These are phyloP conservation scores for Eristalis tenax DNA, from an alignment of 2,888 invertebrate species.

Conservation along the genomic window DNA sequence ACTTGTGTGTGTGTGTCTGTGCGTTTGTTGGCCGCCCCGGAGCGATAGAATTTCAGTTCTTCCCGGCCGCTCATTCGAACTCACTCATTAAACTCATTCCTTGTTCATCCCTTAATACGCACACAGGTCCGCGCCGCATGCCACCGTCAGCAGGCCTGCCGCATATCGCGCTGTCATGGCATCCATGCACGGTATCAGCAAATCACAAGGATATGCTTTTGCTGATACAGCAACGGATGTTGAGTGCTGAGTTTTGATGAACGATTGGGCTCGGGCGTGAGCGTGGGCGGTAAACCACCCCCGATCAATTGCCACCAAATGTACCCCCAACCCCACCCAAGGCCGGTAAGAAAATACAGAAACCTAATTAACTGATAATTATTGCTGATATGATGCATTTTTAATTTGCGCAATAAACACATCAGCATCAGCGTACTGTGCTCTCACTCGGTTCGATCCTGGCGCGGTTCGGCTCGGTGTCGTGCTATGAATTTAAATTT, in stretches of 20 bases:
- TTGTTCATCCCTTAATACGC: constrained; percentile 49
- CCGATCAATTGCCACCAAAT: constrained; percentile 52
- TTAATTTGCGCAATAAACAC: constrained; percentile 71
- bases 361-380: constrained; percentile 80
- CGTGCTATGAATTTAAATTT: constrained; percentile 67
- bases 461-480: neutral
- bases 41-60: neutral
- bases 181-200: constrained; percentile 42
- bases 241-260: constrained; percentile 15
- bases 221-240: constrained; percentile 57
- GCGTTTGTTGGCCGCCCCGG: neutral
- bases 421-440: constrained; percentile 24
- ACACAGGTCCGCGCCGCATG: neutral
- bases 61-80: constrained; percentile 52
- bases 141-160: neutral
- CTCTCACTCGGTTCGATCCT: neutral
- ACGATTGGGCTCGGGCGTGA: neutral
- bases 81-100: constrained; percentile 60
- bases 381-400: constrained; percentile 74
- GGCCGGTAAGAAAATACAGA: constrained; percentile 72
- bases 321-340: neutral
- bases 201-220: constrained; percentile 43
- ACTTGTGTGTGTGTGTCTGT: neutral
- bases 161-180: neutral
- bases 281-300: neutral